Percentiles rank a stretch among this genome's conserved stretches.
Conservation (phyloP, 2,797 vertebrate genomes). For the Propithecus deckenii region DNA sequence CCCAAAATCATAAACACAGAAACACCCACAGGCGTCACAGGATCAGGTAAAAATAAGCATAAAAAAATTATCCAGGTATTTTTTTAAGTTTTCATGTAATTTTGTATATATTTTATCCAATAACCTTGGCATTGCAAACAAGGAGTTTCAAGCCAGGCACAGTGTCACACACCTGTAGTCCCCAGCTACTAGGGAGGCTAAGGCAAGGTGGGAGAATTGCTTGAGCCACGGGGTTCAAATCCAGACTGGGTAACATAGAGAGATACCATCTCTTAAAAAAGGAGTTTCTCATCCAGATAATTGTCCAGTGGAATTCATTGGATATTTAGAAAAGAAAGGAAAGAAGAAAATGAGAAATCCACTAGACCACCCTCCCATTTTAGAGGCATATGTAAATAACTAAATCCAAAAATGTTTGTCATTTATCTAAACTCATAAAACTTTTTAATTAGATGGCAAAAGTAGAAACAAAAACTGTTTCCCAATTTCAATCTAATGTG, state of each 20-base stretch:
- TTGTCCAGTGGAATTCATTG: not conserved
- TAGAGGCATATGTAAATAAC: not conserved
- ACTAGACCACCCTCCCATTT: not conserved
- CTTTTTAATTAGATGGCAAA: not conserved
- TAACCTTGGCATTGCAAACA: not conserved
- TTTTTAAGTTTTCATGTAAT: not conserved
- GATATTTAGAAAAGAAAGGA: not conserved
- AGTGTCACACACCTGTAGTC: too few relatives aligned
- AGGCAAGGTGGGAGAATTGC: too few relatives aligned
- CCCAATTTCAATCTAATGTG: not conserved
- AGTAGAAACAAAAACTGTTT: not conserved
- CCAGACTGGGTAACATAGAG: too few relatives aligned
- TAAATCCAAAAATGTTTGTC: not conserved
- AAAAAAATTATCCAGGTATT: not conserved
- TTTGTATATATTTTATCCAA: not conserved
- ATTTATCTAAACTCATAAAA: conserved; percentile 44
- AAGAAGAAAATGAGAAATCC: not conserved
- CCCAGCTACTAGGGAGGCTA: too few relatives aligned
- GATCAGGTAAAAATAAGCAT: conserved; percentile 20
- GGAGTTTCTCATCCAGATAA: not conserved
- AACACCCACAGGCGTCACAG: not conserved
- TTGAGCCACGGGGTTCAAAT: too few relatives aligned
- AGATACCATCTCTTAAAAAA: not conserved
- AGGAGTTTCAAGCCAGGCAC: too few relatives aligned
- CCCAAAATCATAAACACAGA: not conserved